Percentiles rank a stretch among this genome's conserved stretches.
Conservation (phyloP, 2,113 vertebrate genomes). For the Tragelaphus scriptus region DNA sequence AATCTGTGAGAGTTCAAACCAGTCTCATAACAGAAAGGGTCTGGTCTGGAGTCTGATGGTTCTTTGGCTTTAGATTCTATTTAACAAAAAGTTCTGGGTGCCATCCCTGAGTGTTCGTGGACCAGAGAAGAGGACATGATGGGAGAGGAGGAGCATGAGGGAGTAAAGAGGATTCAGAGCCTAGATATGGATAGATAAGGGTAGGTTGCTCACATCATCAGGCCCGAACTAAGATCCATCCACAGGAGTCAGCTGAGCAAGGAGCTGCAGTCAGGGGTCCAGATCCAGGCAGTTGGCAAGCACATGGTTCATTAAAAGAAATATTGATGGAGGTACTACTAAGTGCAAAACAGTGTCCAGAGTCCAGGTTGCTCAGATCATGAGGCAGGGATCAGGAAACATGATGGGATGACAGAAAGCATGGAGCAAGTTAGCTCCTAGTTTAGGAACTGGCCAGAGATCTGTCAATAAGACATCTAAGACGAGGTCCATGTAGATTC, state of each 20-base stretch:
- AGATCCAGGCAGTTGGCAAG: not conserved
- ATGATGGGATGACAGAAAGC: not conserved
- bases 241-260: not conserved
- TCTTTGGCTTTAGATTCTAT: not conserved
- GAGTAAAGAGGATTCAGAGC: not conserved
- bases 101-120: not conserved
- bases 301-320: not conserved
- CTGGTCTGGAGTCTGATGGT: not conserved
- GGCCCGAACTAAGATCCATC: not conserved
- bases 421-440: not conserved
- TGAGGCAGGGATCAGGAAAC: not conserved
- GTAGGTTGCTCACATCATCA: not conserved
- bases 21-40: not conserved
- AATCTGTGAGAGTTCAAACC: conserved; percentile 13
- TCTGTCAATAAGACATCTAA: not conserved
- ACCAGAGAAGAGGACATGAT: not conserved
- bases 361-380: not conserved
- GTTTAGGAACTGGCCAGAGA: not conserved
- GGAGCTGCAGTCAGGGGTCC: not conserved
- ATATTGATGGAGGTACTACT: not conserved
- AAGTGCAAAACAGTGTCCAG: not conserved
- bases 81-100: not conserved
- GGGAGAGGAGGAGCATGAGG: not conserved
- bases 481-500: not conserved
- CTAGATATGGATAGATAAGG: not conserved